Evolutionary conservation across 2,113 vertebrate genomes (phyloP), one percentile per base, ranked within the genome.

Genomic region (Anoura caudifer): DNA sequence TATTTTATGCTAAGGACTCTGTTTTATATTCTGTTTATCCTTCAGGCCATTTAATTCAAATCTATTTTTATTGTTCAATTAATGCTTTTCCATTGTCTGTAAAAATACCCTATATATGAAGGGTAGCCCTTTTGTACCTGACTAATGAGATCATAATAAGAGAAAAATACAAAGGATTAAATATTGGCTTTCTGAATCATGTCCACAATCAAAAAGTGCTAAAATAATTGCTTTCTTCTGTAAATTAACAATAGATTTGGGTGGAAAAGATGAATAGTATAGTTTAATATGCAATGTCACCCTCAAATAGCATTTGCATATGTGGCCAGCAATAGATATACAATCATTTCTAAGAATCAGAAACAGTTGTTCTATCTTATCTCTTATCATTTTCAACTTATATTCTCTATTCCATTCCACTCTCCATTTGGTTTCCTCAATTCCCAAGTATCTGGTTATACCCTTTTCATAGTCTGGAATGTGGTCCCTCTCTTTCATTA

Each of bases 31-130:
- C 6, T 45, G 45, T 45, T 88, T 77, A 85, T 65, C 14, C 24
- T 84, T 81, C 80, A 31, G 47, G 43, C 2, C 22, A 91, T 47
- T 95, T 91, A 91, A 95, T 93, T 95, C 22, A 83, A 94, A 81
- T 33, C 9, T 81, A 76, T 56, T 76, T 43, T 1, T 67, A 70
- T 67, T 76, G 63, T 36, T 94, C 73, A 95, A 89, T 88, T 95
- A 96, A 75, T 69, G 65, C 3, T 63, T 76, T 76, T 52, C 41
- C 76, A 87, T 31, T 95, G 15, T 63, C 36, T 76, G 17, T 70
- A 80, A 75, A 94, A 95, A 89, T 15, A n/a, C 2, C 1, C 50
- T 52, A 65, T 31, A 52, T 45, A 47, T 67, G 8, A 54, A 41
- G 24, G 19, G 5, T 61, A 81, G 15, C 20, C 7, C 10, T 50